These are phyloP conservation scores for Sylvilagus bachmani DNA, from an alignment of 2,113 vertebrate genomes.

Conservation along the genomic window DNA sequence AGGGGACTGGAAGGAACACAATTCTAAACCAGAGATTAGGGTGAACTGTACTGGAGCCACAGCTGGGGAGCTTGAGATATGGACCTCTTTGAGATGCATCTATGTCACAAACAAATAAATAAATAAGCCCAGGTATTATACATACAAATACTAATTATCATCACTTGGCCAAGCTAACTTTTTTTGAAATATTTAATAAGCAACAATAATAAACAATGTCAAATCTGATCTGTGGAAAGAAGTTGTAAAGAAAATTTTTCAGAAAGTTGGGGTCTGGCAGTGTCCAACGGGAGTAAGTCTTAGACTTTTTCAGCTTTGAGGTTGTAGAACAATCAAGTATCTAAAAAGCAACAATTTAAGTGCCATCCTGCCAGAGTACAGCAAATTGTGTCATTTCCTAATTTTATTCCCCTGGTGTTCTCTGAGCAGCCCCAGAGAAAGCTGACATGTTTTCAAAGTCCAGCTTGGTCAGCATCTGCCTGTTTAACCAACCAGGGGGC, in stretches of 20 bases:
- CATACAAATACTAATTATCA: not conserved
- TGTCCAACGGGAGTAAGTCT: not conserved
- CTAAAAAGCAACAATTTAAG: not conserved
- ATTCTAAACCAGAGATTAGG: not conserved
- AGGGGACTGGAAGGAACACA: conserved; percentile 14
- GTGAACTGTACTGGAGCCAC: not conserved
- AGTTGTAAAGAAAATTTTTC: conserved; percentile 17
- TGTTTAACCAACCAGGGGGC: not conserved
- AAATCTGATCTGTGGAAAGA: not conserved
- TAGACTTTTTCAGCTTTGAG: not conserved
- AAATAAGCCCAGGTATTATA: not conserved
- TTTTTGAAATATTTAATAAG: not conserved
- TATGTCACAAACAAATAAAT: not conserved
- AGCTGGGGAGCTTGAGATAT: not conserved
- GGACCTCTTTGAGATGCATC: not conserved
- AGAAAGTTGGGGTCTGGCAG: not conserved
- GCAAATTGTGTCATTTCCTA: not conserved
- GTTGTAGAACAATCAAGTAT: not conserved
- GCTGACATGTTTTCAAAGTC: not conserved
- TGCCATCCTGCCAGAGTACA: not conserved
- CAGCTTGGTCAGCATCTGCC: not conserved
- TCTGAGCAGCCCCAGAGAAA: not conserved
- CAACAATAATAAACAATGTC: not conserved
- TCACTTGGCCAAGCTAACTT: not conserved
- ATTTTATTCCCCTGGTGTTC: not conserved